phyloP scores from a whole-genome alignment of 2,797 vertebrate species.

The Balearica regulorum region DNA sequence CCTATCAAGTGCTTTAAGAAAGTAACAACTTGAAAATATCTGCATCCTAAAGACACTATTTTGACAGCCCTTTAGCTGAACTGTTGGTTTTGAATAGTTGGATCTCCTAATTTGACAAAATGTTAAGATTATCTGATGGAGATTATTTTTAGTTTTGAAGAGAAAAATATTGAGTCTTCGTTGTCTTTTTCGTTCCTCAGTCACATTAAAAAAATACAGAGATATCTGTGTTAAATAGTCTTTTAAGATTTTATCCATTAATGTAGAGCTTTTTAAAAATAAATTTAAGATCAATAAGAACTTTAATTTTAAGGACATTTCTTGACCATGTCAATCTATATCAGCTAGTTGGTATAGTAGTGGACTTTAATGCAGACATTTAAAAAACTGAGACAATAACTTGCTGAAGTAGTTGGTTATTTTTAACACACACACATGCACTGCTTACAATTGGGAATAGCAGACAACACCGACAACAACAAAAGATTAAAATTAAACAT shows the following conservation, averaged over 20 bases:
- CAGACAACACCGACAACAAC: background rate
- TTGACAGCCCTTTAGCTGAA: background rate
- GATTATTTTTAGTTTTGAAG: conserved; percentile 14
- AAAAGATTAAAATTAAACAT: conserved; percentile 14
- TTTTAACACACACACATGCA: background rate
- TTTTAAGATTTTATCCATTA: background rate
- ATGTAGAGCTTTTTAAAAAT: background rate
- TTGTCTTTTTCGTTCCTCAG: background rate
- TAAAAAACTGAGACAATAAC: background rate
- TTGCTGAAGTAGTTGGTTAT: conserved; percentile 12
- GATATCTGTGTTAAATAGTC: background rate
- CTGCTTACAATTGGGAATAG: background rate
- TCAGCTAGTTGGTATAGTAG: background rate
- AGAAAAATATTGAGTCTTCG: background rate
- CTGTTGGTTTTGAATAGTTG: background rate
- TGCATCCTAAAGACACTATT: background rate
- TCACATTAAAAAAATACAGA: background rate
- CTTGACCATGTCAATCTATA: background rate
- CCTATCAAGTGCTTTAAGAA: background rate
- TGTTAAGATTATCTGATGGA: background rate
- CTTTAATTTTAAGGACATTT: conserved; percentile 8
- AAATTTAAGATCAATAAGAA: background rate
- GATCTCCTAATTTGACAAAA: background rate
- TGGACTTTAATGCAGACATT: background rate
- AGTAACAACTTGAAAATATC: background rate